phyloP scores from a whole-genome alignment of 1,140 invertebrate species.

The Hyposmocoma kahamanoa region DNA sequence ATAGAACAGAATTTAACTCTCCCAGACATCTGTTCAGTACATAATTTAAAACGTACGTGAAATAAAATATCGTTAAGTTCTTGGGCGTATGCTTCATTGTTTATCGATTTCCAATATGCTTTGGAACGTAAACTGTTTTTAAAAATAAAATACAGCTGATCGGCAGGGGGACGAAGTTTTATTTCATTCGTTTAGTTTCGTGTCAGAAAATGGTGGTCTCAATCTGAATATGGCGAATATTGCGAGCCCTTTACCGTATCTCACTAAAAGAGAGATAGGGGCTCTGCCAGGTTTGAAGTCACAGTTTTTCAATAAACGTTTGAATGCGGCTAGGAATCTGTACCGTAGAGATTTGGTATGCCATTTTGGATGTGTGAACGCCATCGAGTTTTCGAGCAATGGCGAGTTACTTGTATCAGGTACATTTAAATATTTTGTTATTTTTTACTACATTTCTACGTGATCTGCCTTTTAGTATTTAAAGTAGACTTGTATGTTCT shows the following conservation, averaged over 20 bases:
- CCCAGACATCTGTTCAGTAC: too few species aligned
- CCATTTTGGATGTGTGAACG: slow-evolving; percentile 97
- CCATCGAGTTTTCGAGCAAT: slow-evolving; percentile 93
- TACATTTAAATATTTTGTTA: slow-evolving; percentile 58
- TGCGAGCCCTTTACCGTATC: slow-evolving; percentile 51
- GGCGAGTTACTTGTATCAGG: slow-evolving; percentile 92
- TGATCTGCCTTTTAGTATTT: too few species aligned
- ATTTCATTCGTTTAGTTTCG: slow-evolving; percentile 36
- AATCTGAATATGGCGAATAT: slow-evolving; percentile 62
- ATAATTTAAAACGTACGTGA: too few species aligned
- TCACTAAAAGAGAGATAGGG: slow-evolving; percentile 55
- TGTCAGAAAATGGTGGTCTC: slow-evolving; percentile 55
- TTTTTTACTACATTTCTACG: slow-evolving; percentile 1
- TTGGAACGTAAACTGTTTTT: slow-evolving; percentile 45
- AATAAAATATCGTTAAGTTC: too few species aligned
- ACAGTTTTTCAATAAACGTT: slow-evolving; percentile 77
- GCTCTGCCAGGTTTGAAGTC: slow-evolving; percentile 43
- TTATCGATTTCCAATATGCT: too few species aligned
- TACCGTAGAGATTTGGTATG: slow-evolving; percentile 89
- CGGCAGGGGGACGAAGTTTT: slow-evolving; percentile 39
- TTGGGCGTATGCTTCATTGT: too few species aligned
- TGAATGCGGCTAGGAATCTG: slow-evolving; percentile 80
- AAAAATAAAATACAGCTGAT: slow-evolving; percentile 70
- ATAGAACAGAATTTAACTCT: too few species aligned
- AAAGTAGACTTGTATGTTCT: too few species aligned